A percentile compares a stretch with the other conserved stretches of the same genome.
phyloP scores from a whole-genome alignment of 2,888 invertebrate genomes.

The Alviniconcha strummeri region DNA sequence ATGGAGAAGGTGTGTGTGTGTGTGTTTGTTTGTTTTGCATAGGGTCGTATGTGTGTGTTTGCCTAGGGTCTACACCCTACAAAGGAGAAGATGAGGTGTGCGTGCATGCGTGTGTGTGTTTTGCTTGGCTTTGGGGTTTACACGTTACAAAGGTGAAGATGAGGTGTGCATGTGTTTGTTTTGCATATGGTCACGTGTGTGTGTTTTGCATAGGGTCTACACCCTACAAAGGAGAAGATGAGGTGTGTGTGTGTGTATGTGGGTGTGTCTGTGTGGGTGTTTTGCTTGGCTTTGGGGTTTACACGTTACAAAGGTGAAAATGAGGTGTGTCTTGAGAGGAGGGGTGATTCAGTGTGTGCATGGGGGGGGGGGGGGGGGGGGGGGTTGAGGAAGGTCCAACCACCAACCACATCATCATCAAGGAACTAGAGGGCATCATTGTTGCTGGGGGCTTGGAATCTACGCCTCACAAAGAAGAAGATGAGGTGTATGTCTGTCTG shows the following conservation, averaged over 20 bases:
- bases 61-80: too few relatives aligned
- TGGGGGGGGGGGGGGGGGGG: neutral
- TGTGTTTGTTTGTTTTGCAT: too few relatives aligned
- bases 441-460: neutral
- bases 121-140: neutral
- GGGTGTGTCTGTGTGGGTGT: too few relatives aligned
- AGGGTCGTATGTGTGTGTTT: neutral
- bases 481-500: neutral
- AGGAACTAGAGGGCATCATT: too few relatives aligned
- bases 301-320: neutral
- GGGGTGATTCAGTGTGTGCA: neutral
- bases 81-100: neutral
- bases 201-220: too few relatives aligned
- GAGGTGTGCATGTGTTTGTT: neutral
- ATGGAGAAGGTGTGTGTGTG: too few relatives aligned
- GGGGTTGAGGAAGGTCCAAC: neutral
- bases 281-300: too few relatives aligned
- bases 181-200: constrained; percentile 83
- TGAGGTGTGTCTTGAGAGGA: neutral
- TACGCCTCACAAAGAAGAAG: too few relatives aligned
- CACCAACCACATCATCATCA: too few relatives aligned
- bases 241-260: neutral
- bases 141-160: too few relatives aligned
- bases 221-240: too few relatives aligned
- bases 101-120: constrained; percentile 1